phyloP scores from a whole-genome alignment of 2,888 invertebrate species.

The Anthophora plumipes region DNA sequence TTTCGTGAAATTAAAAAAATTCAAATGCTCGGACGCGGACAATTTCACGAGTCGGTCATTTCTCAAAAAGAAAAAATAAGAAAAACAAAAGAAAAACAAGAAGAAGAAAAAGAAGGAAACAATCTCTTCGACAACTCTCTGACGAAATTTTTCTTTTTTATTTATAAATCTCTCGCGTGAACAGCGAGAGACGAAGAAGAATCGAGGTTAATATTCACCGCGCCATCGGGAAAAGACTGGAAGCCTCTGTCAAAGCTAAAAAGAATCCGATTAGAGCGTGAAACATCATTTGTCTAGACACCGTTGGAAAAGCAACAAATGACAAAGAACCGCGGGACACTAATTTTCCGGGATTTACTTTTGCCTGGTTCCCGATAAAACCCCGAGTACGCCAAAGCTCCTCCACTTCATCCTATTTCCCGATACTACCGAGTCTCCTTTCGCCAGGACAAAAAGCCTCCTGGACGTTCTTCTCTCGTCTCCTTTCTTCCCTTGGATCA shows the following conservation, averaged over 20 bases:
- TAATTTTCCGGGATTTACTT: constrained; percentile 70
- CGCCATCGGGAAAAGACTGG: too few species aligned
- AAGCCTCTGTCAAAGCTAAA: not conserved
- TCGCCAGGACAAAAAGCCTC: constrained; percentile 47
- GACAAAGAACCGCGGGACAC: constrained; percentile 51
- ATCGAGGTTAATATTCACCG: too few species aligned
- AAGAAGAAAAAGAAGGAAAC: too few species aligned
- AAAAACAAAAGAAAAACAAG: too few species aligned
- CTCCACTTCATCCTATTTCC: constrained; percentile 42
- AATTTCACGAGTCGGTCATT: not conserved
- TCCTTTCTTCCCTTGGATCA: constrained; percentile 28
- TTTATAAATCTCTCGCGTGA: too few species aligned
- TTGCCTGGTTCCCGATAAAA: constrained; percentile 58
- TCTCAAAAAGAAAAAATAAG: too few species aligned
- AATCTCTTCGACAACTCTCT: too few species aligned
- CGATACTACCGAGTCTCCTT: constrained; percentile 28
- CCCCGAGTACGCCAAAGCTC: constrained; percentile 13
- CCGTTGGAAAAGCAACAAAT: constrained; percentile 38
- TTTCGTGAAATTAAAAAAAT: not conserved
- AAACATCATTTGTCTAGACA: constrained; percentile 34
- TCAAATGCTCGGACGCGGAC: not conserved
- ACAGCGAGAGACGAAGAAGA: too few species aligned
- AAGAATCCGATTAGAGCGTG: constrained; percentile 1
- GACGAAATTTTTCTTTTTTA: too few species aligned
- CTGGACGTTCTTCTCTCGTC: constrained; percentile 23